These are phyloP conservation scores for Blastobasis lacticolella DNA, from an alignment of 2,888 invertebrate species.

Conservation along the genomic window DNA sequence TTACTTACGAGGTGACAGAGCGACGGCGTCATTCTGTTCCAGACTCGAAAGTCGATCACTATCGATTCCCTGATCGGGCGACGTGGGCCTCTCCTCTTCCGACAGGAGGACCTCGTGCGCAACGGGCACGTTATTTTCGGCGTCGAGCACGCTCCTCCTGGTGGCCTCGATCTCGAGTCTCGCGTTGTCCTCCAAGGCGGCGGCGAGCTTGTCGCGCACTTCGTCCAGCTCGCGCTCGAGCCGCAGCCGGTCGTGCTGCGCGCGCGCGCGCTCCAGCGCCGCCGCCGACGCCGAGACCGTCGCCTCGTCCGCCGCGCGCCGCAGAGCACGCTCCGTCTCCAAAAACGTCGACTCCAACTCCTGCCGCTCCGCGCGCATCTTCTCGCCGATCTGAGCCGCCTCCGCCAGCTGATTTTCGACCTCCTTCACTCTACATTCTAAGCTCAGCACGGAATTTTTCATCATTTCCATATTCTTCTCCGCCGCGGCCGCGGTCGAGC, in stretches of 20 bases:
- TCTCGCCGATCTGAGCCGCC: constrained; percentile 36
- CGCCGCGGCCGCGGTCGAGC: constrained; percentile 31
- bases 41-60: constrained; percentile 82
- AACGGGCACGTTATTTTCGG: constrained; percentile 42
- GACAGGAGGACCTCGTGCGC: constrained; percentile 37
- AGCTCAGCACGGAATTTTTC: constrained; percentile 28
- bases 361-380: constrained; percentile 48
- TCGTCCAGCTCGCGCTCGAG: constrained; percentile 78
- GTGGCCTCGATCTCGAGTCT: constrained; percentile 63
- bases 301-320: constrained; percentile 80
- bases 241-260: constrained; percentile 79
- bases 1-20: constrained; percentile 62
- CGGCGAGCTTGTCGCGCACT: constrained; percentile 60
- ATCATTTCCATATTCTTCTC: constrained; percentile 37
- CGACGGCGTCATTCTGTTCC: constrained; percentile 70
- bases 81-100: constrained; percentile 71
- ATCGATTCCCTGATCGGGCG: constrained; percentile 93
- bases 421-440: constrained; percentile 44
- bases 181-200: constrained; percentile 42
- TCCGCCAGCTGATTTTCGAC: constrained; percentile 42
- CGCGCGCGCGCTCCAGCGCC: constrained; percentile 81
- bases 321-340: constrained; percentile 73
- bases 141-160: constrained; percentile 45
- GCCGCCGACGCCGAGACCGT: constrained; percentile 84
- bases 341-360: constrained; percentile 53